Evolutionary conservation across 2,113 vertebrate species (phyloP).

Genomic region (Malurus cyaneus): DNA sequence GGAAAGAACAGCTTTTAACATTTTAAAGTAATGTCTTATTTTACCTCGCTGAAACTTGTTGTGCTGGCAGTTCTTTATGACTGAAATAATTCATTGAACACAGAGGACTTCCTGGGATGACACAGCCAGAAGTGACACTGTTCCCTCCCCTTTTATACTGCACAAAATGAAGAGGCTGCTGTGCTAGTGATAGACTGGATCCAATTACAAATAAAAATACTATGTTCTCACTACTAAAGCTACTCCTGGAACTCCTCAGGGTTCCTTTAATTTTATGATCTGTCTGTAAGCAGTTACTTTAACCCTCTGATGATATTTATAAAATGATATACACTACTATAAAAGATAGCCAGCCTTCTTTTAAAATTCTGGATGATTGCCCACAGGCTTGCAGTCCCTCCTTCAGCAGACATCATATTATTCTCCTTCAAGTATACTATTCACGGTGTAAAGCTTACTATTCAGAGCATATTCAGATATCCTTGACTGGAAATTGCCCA

Average conservation of each 20-base stretch:
- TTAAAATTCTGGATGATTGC: neutral
- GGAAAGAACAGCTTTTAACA: neutral
- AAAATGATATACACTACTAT: neutral
- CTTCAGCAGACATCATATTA: neutral
- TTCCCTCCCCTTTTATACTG: neutral
- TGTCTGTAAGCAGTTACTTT: neutral
- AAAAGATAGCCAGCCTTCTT: neutral
- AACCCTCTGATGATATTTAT: neutral
- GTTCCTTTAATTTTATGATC: neutral
- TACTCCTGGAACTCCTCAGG: neutral
- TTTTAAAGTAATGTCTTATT: neutral
- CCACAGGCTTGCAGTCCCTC: neutral
- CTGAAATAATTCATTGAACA: neutral
- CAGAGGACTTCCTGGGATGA: neutral
- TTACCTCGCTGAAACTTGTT: neutral
- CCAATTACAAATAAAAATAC: neutral
- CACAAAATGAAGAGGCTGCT: constrained; percentile 2
- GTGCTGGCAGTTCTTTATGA: neutral
- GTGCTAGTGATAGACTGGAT: neutral
- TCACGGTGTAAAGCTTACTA: neutral
- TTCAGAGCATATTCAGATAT: neutral
- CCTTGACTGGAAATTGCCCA: neutral
- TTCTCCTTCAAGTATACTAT: neutral
- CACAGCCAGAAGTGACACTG: neutral
- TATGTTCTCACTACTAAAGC: neutral